Evolutionary conservation across 2,113 vertebrate species (phyloP), one percentile per base, ranked within the genome.

Genomic region (Drymodes brunneopygia): DNA sequence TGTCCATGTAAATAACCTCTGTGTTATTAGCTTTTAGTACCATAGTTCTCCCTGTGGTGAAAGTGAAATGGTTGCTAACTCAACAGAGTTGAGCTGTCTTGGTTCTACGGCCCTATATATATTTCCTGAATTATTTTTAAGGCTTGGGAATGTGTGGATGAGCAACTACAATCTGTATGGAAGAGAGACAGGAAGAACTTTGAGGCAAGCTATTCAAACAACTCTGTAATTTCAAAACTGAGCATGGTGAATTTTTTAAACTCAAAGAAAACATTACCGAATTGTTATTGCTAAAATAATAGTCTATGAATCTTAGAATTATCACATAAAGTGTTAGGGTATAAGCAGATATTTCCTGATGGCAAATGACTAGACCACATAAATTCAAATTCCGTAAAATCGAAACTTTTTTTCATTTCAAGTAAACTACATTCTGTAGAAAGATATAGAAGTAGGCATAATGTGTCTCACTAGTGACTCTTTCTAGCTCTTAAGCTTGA

Each of bases 1-100:
- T 82, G 66, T 56, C 86, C 75, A 72, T 92, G 92, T 84, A 95
- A 96, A 87, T 83, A 93, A 86, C 56, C 44, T 77, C 50, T 50
- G 22, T 53, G 29, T 74, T 84, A 70, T 54, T 71, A 93, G 74
- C 40, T 88, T 94, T 94, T 88, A 78, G 66, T 57, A 94, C 44
- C 56, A 28, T 44, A 51, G 23, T 15, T 80, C 45, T 75, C 71
- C 74, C 83, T 45, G 16, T 60, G 64, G 64, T 89, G 74, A 95
- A 70, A 70, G n/a, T n/a, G 91, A 86, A 95, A 67, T 22, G 4
- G 12, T 69, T 35, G 21, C 44, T 58, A 80, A 81, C 81, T 69
- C 82, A 91, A 61, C 15, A 51, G 47, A 62, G 51, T 53, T 51
- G 57, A 54, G 22, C 19, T 69, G 9, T 47, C 21, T 48, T 61